These are phyloP conservation scores for Drosophila peninsularis DNA, from an alignment of 2,888 invertebrate species.

Conservation along the genomic window DNA sequence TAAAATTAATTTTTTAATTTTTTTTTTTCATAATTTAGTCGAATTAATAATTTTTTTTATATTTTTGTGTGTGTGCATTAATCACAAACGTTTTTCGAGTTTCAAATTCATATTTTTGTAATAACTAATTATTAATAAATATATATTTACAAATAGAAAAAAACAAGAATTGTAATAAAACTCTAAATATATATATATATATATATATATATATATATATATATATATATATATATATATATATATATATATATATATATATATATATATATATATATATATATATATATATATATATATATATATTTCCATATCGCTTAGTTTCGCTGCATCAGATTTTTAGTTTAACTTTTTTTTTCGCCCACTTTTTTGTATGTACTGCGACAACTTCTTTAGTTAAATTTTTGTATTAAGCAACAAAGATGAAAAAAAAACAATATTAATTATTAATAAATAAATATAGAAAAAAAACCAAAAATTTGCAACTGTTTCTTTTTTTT, in stretches of 20 bases:
- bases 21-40: constrained; percentile 24
- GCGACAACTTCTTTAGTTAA: constrained; percentile 62
- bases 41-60: constrained; percentile 56
- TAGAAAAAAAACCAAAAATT: constrained; percentile 34
- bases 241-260: constrained; percentile 27
- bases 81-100: constrained; percentile 38
- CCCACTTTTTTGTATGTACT: constrained; percentile 50
- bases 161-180: constrained; percentile 11
- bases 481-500: constrained; percentile 38
- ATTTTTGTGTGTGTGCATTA: constrained; percentile 75
- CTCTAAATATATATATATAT: constrained; percentile 21
- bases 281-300: constrained; percentile 19
- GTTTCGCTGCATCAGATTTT: constrained; percentile 27
- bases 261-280: constrained; percentile 36
- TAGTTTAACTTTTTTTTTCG: constrained; percentile 33
- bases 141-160: constrained; percentile 10
- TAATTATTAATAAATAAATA: constrained; percentile 54
- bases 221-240: constrained; percentile 37
- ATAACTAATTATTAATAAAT: constrained; percentile 46
- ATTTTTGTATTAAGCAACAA: constrained; percentile 66
- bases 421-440: constrained; percentile 22
- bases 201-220: constrained; percentile 26
- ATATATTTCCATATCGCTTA: constrained; percentile 29
- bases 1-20: constrained; percentile 6
- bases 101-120: constrained; percentile 41